Conservation (phyloP, 2,888 invertebrate genomes). For the Periphyllus acericola region DNA sequence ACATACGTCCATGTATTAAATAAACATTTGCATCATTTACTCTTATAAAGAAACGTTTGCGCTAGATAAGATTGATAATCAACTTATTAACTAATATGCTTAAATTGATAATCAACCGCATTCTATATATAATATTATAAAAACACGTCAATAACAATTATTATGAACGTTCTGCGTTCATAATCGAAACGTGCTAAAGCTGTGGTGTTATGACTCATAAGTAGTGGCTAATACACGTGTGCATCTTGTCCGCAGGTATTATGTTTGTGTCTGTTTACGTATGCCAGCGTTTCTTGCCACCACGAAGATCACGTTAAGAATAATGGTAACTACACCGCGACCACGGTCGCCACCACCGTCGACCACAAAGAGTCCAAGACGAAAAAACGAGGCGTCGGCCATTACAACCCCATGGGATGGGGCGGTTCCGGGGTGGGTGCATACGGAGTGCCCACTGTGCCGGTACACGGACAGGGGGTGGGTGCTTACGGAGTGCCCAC, state of each 20-base stretch:
- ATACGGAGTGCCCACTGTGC: conserved; percentile 43
- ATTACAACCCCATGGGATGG: conserved; percentile 38
- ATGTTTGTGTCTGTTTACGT: neutral
- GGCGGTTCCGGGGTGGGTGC: conserved; percentile 34
- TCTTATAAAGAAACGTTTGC: too few relatives aligned
- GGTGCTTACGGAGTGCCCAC: conserved; percentile 19
- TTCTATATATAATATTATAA: too few relatives aligned
- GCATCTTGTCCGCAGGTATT: conserved; percentile 28
- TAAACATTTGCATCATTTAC: too few relatives aligned
- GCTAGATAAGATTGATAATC: too few relatives aligned
- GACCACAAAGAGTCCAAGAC: conserved; percentile 1
- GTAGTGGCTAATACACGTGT: neutral
- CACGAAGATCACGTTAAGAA: neutral
- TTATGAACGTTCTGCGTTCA: too few relatives aligned
- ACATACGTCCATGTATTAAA: too few relatives aligned
- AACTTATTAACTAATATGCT: too few relatives aligned
- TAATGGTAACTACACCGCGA: neutral
- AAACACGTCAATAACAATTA: too few relatives aligned
- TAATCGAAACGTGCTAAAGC: too few relatives aligned
- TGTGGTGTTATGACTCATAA: too few relatives aligned
- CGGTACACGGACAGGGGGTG: neutral
- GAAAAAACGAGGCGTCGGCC: conserved; percentile 22
- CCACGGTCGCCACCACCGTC: neutral
- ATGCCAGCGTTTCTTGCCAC: neutral
- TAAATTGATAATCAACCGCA: too few relatives aligned